Conservation (phyloP, 1,140 invertebrate species). For the Tetramorium simillimum region DNA sequence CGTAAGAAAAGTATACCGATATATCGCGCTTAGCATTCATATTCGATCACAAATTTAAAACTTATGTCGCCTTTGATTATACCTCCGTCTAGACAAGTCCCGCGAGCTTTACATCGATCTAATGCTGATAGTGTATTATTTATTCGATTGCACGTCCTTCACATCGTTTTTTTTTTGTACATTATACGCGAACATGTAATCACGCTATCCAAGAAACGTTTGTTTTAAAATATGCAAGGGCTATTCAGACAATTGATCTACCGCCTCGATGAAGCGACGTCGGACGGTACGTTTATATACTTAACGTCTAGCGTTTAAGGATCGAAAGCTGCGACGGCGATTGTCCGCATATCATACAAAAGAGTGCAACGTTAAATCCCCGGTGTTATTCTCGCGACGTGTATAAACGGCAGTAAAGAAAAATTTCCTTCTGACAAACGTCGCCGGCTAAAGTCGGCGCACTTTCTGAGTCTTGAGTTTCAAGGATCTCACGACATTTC, state of each 20-base stretch:
- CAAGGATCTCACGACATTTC: constrained; percentile 51
- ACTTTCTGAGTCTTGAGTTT: constrained; percentile 63
- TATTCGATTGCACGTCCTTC: constrained; percentile 30
- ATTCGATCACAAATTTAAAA: constrained; percentile 26
- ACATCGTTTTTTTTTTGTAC: background rate
- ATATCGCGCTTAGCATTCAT: background rate
- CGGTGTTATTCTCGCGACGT: background rate
- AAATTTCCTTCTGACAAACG: constrained; percentile 36
- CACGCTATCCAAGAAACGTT: background rate
- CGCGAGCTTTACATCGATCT: background rate
- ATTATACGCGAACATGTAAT: background rate
- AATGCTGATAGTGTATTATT: constrained; percentile 44
- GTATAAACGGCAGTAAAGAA: constrained; percentile 31
- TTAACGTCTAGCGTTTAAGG: background rate
- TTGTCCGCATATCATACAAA: background rate
- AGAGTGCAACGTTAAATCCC: constrained; percentile 14
- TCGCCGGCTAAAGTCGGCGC: constrained; percentile 48
- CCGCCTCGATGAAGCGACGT: background rate
- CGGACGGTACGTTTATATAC: background rate
- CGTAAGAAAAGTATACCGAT: background rate
- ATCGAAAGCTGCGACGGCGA: background rate
- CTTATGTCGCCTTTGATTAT: background rate
- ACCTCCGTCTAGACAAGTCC: background rate
- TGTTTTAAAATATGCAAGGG: constrained; percentile 42
- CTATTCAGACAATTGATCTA: constrained; percentile 5